phyloP scores from a whole-genome alignment of 2,888 invertebrate species.

The Nomada flava region DNA sequence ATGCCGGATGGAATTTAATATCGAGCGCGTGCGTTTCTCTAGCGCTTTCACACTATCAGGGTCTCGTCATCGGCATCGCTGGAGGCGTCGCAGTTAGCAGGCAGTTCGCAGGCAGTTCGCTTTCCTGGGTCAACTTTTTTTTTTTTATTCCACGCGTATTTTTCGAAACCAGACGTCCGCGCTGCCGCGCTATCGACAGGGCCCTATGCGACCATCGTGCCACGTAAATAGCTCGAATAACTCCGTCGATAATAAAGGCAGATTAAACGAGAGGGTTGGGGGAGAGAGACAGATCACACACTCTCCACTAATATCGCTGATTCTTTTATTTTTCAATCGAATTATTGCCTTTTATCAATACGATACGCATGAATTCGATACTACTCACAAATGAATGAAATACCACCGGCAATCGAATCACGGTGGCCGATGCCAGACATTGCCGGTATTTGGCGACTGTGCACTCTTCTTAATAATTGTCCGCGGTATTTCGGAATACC shows the following conservation, averaged over 20 bases:
- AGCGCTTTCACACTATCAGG: conserved; percentile 53
- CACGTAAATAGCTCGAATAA: conserved; percentile 60
- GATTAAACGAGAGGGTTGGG: conserved; percentile 34
- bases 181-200: conserved; percentile 53
- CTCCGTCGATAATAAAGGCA: conserved; percentile 60
- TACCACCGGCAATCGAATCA: neutral
- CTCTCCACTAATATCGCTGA: conserved; percentile 41
- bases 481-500: neutral
- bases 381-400: conserved; percentile 17
- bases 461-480: neutral
- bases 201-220: conserved; percentile 20
- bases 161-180: conserved; percentile 49
- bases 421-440: neutral
- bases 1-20: conserved; percentile 71
- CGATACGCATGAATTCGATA: conserved; percentile 28
- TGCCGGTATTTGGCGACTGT: neutral
- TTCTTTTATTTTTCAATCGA: conserved; percentile 44
- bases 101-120: conserved; percentile 54
- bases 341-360: conserved; percentile 43
- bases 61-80: conserved; percentile 55
- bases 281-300: conserved; percentile 22
- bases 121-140: conserved; percentile 40
- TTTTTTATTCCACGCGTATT: conserved; percentile 62
- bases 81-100: conserved; percentile 52
- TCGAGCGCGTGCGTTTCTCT: conserved; percentile 46